These are phyloP conservation scores for Cryptophagus acutangulus DNA, from an alignment of 2,888 invertebrate genomes.

Conservation along the genomic window DNA sequence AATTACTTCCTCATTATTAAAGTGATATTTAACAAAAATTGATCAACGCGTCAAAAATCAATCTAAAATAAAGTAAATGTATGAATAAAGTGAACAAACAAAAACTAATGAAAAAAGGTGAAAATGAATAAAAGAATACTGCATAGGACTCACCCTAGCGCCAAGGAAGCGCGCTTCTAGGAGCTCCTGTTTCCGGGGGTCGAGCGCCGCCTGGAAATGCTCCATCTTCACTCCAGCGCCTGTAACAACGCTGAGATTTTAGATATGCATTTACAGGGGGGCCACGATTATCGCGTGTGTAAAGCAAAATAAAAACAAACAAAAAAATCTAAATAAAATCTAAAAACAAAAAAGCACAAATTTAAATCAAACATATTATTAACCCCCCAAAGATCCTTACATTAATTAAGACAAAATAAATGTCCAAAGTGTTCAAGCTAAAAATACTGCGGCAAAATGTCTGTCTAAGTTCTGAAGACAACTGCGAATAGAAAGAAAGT, in stretches of 20 bases:
- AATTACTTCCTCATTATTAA: too few species aligned
- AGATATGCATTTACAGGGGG: constrained; percentile 40
- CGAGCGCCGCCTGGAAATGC: constrained; percentile 93
- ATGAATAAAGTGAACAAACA: too few species aligned
- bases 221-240: constrained; percentile 93
- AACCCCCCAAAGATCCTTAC: too few species aligned
- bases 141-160: constrained; percentile 73
- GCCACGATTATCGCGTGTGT: constrained; percentile 18
- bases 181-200: constrained; percentile 98
- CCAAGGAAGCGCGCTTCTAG: constrained; percentile 96
- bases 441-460: too few species aligned
- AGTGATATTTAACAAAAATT: too few species aligned
- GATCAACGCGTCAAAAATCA: too few species aligned
- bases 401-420: too few species aligned
- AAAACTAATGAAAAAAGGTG: background rate
- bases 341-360: background rate
- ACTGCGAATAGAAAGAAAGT: too few species aligned
- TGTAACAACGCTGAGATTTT: constrained; percentile 51
- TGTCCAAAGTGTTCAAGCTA: too few species aligned
- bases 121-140: background rate
- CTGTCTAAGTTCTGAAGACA: too few species aligned
- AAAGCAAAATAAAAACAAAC: constrained; percentile 2
- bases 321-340: background rate
- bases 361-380: too few species aligned
- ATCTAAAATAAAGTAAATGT: too few species aligned